Conservation (phyloP, 2,888 invertebrate species). For the Tanypteryx hageni region DNA sequence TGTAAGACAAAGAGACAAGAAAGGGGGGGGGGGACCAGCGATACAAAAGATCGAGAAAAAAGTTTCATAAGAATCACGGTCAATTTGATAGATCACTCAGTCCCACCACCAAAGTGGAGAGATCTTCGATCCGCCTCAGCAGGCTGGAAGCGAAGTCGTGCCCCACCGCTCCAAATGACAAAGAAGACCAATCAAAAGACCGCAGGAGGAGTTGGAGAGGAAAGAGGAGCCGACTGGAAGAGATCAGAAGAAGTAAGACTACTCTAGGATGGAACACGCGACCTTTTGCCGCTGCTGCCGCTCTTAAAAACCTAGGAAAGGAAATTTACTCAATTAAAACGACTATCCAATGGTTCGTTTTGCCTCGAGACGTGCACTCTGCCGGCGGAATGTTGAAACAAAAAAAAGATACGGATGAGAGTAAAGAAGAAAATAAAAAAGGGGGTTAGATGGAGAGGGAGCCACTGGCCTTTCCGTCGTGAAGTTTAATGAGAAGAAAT, state of each 20-base stretch:
- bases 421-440: neutral
- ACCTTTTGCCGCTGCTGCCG: neutral
- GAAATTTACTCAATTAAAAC: too few species aligned
- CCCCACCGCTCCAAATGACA: neutral
- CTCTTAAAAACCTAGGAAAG: too few species aligned
- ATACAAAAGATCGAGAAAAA: neutral
- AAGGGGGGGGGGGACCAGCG: neutral
- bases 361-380: neutral
- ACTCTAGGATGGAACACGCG: neutral
- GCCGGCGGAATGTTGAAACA: neutral
- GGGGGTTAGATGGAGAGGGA: neutral
- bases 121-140: neutral
- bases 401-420: neutral
- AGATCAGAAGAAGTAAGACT: neutral
- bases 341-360: too few species aligned
- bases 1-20: neutral
- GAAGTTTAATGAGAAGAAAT: slow-evolving; percentile 48
- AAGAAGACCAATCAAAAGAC: neutral
- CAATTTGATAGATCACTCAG: slow-evolving; percentile 50
- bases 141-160: slow-evolving; percentile 7
- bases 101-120: neutral
- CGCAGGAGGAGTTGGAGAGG: neutral
- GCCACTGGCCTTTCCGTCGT: neutral
- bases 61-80: slow-evolving; percentile 18
- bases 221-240: neutral